Conservation (phyloP, 2,113 vertebrate species). For the Eudorcas thomsonii region DNA sequence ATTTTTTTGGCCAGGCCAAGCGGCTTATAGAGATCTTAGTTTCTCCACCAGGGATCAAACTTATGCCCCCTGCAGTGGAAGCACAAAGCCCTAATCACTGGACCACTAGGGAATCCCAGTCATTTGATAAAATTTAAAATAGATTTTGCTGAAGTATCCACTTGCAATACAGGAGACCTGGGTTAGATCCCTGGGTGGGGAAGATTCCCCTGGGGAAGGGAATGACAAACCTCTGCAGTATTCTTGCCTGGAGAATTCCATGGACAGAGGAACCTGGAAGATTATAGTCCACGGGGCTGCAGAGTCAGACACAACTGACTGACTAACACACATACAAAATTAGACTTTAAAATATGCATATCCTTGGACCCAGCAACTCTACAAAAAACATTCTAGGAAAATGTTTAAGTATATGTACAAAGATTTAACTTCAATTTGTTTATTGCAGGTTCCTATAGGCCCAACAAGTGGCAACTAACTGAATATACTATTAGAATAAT, state of each 20-base stretch:
- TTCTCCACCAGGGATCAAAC: background rate
- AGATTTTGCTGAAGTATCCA: background rate
- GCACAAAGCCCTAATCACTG: background rate
- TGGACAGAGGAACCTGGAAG: background rate
- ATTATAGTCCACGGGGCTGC: background rate
- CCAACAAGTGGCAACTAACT: background rate
- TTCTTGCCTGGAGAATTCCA: background rate
- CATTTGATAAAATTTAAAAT: background rate
- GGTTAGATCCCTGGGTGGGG: background rate
- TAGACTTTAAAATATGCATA: background rate
- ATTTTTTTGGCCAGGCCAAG: background rate
- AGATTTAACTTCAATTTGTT: background rate
- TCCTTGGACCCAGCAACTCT: background rate
- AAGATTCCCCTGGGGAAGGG: background rate
- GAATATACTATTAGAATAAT: background rate
- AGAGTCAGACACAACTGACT: background rate
- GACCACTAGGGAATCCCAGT: background rate
- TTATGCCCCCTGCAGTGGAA: background rate
- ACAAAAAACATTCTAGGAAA: background rate
- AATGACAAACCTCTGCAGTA: background rate
- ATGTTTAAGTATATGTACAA: background rate
- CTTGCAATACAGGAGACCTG: background rate
- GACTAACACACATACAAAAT: background rate
- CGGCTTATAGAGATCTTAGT: background rate
- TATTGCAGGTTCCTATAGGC: background rate